phyloP scores from a whole-genome alignment of 1,140 invertebrate species.

The Panagrolaimus sp. region DNA sequence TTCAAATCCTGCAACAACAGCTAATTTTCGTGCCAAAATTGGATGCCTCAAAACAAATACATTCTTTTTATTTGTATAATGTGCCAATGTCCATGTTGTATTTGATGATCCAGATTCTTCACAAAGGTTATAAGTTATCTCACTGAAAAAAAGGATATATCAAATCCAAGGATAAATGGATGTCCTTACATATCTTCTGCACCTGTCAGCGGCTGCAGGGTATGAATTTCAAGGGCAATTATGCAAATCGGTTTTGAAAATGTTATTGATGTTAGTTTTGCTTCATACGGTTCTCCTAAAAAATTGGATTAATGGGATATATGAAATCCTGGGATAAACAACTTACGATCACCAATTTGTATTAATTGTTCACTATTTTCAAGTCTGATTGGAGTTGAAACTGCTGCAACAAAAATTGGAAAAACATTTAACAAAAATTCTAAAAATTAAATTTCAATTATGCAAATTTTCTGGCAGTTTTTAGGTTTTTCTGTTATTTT shows the following conservation, averaged over 20 bases:
- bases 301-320: no score
- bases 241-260: background rate
- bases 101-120: constrained; percentile 1
- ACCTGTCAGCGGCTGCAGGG: background rate
- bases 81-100: constrained; percentile 2
- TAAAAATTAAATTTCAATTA: no score
- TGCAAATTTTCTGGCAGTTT: no score
- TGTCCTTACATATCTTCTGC: background rate
- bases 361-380: background rate
- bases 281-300: background rate
- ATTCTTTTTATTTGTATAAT: constrained; percentile 17
- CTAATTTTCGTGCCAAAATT: constrained; percentile 3
- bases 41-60: background rate
- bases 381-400: constrained; percentile 1
- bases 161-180: background rate
- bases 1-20: background rate
- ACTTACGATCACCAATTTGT: constrained; percentile 4
- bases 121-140: constrained; percentile 7
- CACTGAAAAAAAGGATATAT: background rate
- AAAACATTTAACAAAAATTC: no score
- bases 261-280: constrained; percentile 3
- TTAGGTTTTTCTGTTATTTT: no score
- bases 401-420: no score
- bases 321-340: no score
- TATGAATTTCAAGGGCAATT: constrained; percentile 3